These are phyloP conservation scores for Sminthurinus aureus DNA, from an alignment of 2,888 invertebrate species.

Conservation along the genomic window DNA sequence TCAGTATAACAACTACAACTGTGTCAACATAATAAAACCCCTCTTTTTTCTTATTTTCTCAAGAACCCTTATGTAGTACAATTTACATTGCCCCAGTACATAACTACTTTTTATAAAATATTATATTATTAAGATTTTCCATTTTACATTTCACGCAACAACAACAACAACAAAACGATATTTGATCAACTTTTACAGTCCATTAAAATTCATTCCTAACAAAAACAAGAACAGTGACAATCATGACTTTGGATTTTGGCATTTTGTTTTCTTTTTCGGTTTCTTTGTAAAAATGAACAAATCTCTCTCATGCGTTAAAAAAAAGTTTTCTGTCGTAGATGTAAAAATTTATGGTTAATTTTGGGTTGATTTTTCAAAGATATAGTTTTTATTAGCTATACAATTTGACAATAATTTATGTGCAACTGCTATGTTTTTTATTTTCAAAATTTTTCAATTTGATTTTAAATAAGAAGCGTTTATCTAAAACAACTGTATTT, in stretches of 20 bases:
- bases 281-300: no score
- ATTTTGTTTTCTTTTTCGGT: not conserved
- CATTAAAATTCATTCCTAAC: not conserved
- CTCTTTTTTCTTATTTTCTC: no score
- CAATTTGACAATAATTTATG: no score
- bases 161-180: not conserved
- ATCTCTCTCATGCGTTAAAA: no score
- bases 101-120: not conserved
- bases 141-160: not conserved
- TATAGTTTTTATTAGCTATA: no score
- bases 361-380: no score
- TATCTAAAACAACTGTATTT: no score
- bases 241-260: slow-evolving; percentile 1
- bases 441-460: no score
- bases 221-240: not conserved
- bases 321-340: no score
- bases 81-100: not conserved
- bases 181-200: not conserved
- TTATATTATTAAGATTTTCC: not conserved
- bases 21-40: not conserved
- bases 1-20: not conserved
- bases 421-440: no score
- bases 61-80: not conserved
- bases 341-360: no score
- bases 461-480: no score